Base-by-base conservation (phyloP, 2,113 vertebrate genomes). In the Dipodomys ordii region DNA sequence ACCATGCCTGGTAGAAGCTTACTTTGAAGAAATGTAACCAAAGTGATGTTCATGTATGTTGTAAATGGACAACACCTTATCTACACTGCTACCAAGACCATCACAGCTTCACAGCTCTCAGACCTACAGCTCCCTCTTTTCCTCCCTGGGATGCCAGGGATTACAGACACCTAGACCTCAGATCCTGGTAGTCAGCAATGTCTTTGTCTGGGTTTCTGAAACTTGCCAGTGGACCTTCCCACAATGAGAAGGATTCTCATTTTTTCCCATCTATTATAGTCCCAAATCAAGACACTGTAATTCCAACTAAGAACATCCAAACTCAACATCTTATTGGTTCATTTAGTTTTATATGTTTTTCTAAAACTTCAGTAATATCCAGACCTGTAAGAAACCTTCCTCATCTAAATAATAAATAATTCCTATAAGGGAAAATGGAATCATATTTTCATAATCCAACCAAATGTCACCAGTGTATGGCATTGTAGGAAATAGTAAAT, bases 401-500 rank as follows among this genome's bases (percentile, higher is more conserved):
- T 96, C 88, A 88, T 88, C 88, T 93, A 93, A 76, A 49, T 90
- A 39, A 83, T 76, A 90, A 90, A 90, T 92, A 60, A 92, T 83
- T 94, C 71, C 74, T 44, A 86, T 30, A 65, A 80, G 46, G 68
- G 13, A 83, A 94, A 91, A 77, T 93, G 49, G 64, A 88, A 93
- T 73, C 77, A 83, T 81, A 46, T 94, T 72, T 92, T 90, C 72
- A 60, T 88, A 93, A 94, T 91, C 77, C 35, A 83, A 83, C 80
- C 88, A 86, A 82, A 62, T 11, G 35, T 87, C 64, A 76, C 62
- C 13, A 67, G 30, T 4, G 8, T 74, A 13, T 87, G 72, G 67
- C 72, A 57, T 82, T 49, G 18, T 39, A 68, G 72, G 78, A 93
- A 88, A 69, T 27, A 39, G 27, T 62, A 80, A 94, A 30, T 19